Evolutionary conservation across 2,888 invertebrate species (phyloP).

Genomic region (Rhyacophila evoluta): DNA sequence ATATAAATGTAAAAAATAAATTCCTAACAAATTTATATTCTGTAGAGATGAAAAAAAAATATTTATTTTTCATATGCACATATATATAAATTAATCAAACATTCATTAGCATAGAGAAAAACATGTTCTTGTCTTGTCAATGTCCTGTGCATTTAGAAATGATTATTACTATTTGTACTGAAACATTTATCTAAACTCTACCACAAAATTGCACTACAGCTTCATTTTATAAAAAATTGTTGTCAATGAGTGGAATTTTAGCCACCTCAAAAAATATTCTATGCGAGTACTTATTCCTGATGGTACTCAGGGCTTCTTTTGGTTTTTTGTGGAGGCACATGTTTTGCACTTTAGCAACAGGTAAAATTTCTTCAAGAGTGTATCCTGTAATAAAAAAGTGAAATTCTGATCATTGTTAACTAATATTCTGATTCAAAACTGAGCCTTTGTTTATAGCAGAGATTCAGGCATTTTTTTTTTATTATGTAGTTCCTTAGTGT

Average conservation of each 20-base stretch:
- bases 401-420: too few relatives aligned
- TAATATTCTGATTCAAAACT: too few relatives aligned
- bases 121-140: too few relatives aligned
- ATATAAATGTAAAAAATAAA: background rate
- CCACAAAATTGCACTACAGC: background rate
- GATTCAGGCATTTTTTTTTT: too few relatives aligned
- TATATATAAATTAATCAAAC: background rate
- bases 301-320: slow-evolving; percentile 85
- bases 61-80: too few relatives aligned
- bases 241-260: slow-evolving; percentile 76
- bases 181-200: background rate
- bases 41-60: background rate
- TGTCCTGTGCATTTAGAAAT: background rate
- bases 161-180: slow-evolving; percentile 16
- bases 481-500: too few relatives aligned
- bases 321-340: slow-evolving; percentile 81
- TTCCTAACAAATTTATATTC: slow-evolving; percentile 1
- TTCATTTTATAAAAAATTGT: slow-evolving; percentile 55
- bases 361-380: slow-evolving; percentile 77
- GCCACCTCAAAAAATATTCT: slow-evolving; percentile 94
- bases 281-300: slow-evolving; percentile 94
- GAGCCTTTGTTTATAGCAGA: too few relatives aligned
- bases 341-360: slow-evolving; percentile 80
- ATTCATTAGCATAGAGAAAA: background rate
- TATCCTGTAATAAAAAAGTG: slow-evolving; percentile 76